These are phyloP conservation scores for Caenorhabditis afra DNA, from an alignment of 2,888 invertebrate genomes.

Conservation along the genomic window DNA sequence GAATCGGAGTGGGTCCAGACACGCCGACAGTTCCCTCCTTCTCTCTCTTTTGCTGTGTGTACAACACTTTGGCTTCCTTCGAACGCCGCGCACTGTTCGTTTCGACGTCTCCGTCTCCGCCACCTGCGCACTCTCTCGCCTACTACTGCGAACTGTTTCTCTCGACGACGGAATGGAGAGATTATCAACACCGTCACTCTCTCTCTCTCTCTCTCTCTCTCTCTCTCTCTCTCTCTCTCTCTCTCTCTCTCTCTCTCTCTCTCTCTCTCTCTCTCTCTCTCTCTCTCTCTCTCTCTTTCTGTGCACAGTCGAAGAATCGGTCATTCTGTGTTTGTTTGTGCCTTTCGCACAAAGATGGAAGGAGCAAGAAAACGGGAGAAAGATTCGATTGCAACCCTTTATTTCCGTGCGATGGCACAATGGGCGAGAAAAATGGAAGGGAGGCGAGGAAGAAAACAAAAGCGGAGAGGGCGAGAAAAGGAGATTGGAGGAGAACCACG, in stretches of 20 bases:
- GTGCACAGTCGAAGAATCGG: constrained; percentile 31
- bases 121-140: not conserved
- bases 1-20: constrained; percentile 20
- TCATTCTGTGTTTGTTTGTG: constrained; percentile 49
- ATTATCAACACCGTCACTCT: constrained; percentile 8
- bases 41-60: constrained; percentile 17
- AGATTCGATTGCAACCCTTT: constrained; percentile 48
- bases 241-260: too few relatives aligned
- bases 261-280: too few relatives aligned
- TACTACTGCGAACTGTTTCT: constrained; percentile 2
- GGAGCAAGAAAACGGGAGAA: constrained; percentile 8
- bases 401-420: constrained; percentile 23
- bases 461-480: not conserved
- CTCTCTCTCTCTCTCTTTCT: too few relatives aligned
- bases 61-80: constrained; percentile 49
- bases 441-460: not conserved
- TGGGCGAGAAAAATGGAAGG: constrained; percentile 13
- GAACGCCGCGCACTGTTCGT: constrained; percentile 31
- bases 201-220: constrained; percentile 2
- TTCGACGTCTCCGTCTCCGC: not conserved
- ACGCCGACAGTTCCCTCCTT: constrained; percentile 30
- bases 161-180: not conserved
- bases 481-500: not conserved
- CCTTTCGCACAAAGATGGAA: constrained; percentile 16
- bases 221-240: constrained; percentile 6